phyloP scores from a whole-genome alignment of 1,140 invertebrate genomes.

The Lordiphosa stackelbergi region DNA sequence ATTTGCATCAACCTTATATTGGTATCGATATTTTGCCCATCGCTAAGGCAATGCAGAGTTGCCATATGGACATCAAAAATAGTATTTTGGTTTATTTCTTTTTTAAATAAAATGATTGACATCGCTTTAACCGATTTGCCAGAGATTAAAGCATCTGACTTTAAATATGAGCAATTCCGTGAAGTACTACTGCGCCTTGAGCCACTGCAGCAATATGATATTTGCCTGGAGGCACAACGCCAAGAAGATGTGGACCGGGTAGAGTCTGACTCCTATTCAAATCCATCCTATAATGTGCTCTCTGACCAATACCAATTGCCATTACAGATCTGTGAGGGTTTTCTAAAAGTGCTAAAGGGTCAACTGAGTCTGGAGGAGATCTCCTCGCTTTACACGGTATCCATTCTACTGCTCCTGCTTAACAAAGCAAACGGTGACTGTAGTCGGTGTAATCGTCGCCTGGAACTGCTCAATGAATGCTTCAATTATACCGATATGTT shows the following conservation, averaged over 20 bases:
- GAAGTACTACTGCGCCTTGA: constrained; percentile 1
- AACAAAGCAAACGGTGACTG: neutral
- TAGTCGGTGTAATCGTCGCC: neutral
- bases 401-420: constrained; percentile 27
- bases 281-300: too few species aligned
- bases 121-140: constrained; percentile 3
- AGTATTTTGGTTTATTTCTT: too few species aligned
- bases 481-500: constrained; percentile 56
- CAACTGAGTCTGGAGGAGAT: constrained; percentile 41
- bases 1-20: too few species aligned
- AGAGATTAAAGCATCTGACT: constrained; percentile 12
- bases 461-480: constrained; percentile 42
- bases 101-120: constrained; percentile 15
- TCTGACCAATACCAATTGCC: neutral
- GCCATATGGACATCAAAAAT: too few species aligned
- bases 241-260: constrained; percentile 22
- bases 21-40: neutral
- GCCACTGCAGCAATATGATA: constrained; percentile 14
- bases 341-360: constrained; percentile 17
- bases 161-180: constrained; percentile 12
- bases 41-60: too few species aligned
- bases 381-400: constrained; percentile 31
- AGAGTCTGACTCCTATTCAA: too few species aligned
- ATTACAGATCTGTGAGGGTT: constrained; percentile 23
- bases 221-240: constrained; percentile 10